Evolutionary conservation across 2,888 invertebrate species (phyloP).

Genomic region (Diarsia dahlii): DNA sequence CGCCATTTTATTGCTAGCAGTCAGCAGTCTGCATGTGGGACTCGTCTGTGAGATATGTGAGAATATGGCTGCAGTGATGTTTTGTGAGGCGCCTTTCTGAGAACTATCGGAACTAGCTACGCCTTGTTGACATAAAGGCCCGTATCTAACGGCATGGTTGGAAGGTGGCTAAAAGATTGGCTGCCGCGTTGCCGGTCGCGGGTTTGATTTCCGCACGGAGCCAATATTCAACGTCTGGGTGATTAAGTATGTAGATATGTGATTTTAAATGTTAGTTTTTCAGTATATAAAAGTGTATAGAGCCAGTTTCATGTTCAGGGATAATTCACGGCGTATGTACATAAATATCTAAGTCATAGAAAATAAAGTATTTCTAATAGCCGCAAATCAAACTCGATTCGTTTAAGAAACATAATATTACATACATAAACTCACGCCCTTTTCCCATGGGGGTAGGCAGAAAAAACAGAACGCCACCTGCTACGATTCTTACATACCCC

Average conservation of each 20-base stretch:
- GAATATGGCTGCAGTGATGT: not conserved
- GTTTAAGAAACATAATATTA: no score
- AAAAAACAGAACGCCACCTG: no score
- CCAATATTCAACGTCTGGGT: not conserved
- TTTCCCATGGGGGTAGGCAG: no score
- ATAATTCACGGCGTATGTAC: not conserved
- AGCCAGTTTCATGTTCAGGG: not conserved
- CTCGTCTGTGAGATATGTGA: not conserved
- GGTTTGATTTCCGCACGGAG: not conserved
- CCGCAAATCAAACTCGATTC: not conserved
- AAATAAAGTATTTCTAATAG: not conserved
- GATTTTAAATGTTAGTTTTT: no score
- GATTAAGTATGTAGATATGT: not conserved
- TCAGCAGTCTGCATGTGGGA: not conserved
- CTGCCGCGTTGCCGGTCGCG: not conserved
- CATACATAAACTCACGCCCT: no score
- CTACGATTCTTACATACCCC: no score
- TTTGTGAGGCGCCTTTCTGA: not conserved
- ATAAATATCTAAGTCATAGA: not conserved
- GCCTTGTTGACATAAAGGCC: not conserved
- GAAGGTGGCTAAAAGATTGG: not conserved
- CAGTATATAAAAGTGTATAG: not conserved
- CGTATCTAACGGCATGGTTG: not conserved
- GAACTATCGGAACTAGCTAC: not conserved
- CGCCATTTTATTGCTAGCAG: conserved; percentile 24